Base-by-base conservation (phyloP, 2,113 vertebrate genomes). In the Tautogolabrus adspersus region DNA sequence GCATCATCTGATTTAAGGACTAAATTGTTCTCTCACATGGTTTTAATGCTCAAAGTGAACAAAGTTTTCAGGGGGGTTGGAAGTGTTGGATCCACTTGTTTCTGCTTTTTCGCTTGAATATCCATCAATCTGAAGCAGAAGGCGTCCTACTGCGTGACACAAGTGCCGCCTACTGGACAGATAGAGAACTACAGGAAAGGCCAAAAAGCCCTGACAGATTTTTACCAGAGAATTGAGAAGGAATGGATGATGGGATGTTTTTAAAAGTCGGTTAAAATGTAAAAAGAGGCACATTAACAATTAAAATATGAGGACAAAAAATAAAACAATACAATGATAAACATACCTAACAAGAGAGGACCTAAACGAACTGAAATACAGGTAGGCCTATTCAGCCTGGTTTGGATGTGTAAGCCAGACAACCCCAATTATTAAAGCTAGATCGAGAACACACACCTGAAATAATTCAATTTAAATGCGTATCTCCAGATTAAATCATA, bases 151-250 rank as follows among this genome's bases (percentile, higher is more conserved):
- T 86, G 83, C 86, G 93, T 89, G 87, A 79, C 92, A 91, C 88
- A 72, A 93, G 88, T 52, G 92, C 88, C 95, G 92, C 92, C 94
- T 94, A 88, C 86, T 88, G 95, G 92, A 71, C 0, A 64, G 0
- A 59, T 0, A 1, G 0, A 3, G 38, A 68, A 72, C 77, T 65
- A 11, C 72, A 72, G 0, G 10, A 22, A 11, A 2, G 11, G n/a
- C 9, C 8, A 22, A 23, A 40, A 47, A 46, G 8, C 37, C 8
- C 9, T n/a, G 37, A 15, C 49, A 6, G 30, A 1, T 6, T 63
- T 66, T 49, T 47, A 34, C 67, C 38, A 34, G 18, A 67, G 23
- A 1, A 2, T 6, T 46, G 23, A 40, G 11, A 8, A 15, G 18
- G 18, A 61, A 19, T 11, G 19, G 8, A 22, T 3, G 38, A 21